A percentile compares a stretch with the other conserved stretches of the same genome.
phyloP scores from a whole-genome alignment of 2,888 invertebrate species.

The Andrena minutula region DNA sequence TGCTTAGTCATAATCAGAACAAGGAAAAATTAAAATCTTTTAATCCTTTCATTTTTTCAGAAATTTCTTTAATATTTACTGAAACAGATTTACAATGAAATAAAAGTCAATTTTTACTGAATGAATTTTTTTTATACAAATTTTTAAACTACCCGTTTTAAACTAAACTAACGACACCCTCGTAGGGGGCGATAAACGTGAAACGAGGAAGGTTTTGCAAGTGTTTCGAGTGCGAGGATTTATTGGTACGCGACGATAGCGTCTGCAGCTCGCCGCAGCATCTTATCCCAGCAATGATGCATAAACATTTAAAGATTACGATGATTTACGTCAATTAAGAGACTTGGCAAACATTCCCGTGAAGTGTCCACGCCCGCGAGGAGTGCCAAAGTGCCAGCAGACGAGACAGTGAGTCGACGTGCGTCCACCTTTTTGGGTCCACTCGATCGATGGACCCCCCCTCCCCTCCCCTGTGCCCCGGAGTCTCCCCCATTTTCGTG shows the following conservation, averaged over 20 bases:
- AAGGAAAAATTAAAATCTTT: no score
- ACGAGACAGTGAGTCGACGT: conserved; percentile 52
- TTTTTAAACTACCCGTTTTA: no score
- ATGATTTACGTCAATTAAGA: conserved; percentile 51
- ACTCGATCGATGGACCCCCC: conserved; percentile 23
- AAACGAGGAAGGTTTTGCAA: no score
- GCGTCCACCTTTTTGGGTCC: conserved; percentile 39
- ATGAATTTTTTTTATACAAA: no score
- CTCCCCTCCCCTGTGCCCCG: background rate
- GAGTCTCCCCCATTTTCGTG: background rate
- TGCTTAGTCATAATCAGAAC: no score
- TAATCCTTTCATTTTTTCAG: no score
- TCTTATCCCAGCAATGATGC: conserved; percentile 8
- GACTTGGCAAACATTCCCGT: conserved; percentile 49
- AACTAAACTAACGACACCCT: no score
- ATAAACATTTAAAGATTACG: conserved; percentile 39
- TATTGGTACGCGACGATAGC: background rate
- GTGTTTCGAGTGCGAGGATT: no score
- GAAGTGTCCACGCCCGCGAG: conserved; percentile 20
- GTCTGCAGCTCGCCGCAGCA: background rate
- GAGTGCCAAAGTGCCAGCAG: conserved; percentile 51
- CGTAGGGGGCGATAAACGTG: no score
- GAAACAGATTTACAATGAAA: no score
- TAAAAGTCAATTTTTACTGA: no score
- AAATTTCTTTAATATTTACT: no score